Percentiles rank a stretch among this genome's conserved stretches.
Conservation (phyloP, 2,888 invertebrate species). For the Drosophila nigricruria region DNA sequence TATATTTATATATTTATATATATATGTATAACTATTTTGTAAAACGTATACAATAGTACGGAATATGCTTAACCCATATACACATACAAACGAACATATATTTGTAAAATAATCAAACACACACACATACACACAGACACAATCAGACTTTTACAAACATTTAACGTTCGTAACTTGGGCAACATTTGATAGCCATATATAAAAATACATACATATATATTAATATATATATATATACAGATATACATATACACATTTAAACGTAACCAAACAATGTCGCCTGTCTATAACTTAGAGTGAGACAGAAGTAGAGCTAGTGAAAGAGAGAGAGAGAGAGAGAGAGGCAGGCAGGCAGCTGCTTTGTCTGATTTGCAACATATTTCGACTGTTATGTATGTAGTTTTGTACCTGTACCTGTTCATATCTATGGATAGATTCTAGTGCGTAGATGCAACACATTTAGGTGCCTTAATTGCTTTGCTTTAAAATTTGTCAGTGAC, state of each 20-base stretch:
- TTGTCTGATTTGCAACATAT: slow-evolving; percentile 6
- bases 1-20: slow-evolving; percentile 18
- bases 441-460: slow-evolving; percentile 41
- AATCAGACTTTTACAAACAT: slow-evolving; percentile 39
- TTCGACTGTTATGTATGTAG: slow-evolving; percentile 25
- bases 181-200: slow-evolving; percentile 38
- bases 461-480: slow-evolving; percentile 69
- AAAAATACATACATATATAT: slow-evolving; percentile 19
- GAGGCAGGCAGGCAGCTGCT: slow-evolving; percentile 27
- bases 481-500: slow-evolving; percentile 51
- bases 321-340: neutral
- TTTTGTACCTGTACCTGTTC: slow-evolving; percentile 34
- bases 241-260: slow-evolving; percentile 27
- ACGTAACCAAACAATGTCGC: slow-evolving; percentile 36
- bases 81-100: slow-evolving; percentile 48
- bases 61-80: slow-evolving; percentile 54
- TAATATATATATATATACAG: slow-evolving; percentile 20
- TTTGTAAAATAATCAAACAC: slow-evolving; percentile 45
- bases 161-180: slow-evolving; percentile 15
- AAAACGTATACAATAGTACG: slow-evolving; percentile 63
- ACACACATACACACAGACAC: slow-evolving; percentile 27
- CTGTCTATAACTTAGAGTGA: slow-evolving; percentile 22
- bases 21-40: slow-evolving; percentile 65
- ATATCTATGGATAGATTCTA: slow-evolving; percentile 20
- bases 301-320: neutral